A percentile compares a stretch with the other conserved stretches of the same genome.
Conservation (phyloP, 1,140 invertebrate genomes). For the Drosophila eugracilis region DNA sequence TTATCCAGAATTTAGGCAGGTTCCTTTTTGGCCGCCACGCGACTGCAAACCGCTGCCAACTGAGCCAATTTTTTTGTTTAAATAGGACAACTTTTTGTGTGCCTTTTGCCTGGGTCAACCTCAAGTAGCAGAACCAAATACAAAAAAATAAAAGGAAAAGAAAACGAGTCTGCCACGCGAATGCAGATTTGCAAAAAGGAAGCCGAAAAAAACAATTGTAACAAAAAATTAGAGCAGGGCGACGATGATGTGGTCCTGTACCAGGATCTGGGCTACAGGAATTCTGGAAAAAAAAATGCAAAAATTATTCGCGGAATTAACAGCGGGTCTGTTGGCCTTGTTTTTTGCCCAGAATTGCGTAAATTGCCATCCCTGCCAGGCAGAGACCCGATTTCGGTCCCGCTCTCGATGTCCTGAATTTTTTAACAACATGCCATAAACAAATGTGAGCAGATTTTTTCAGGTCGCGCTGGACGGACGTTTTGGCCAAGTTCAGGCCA, state of each 20-base stretch:
- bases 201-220: constrained; percentile 59
- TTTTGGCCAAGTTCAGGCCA: too few relatives aligned
- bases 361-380: constrained; percentile 25
- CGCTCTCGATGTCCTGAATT: constrained; percentile 74
- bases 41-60: constrained; percentile 15
- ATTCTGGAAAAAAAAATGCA: constrained; percentile 47
- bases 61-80: constrained; percentile 58
- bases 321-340: constrained; percentile 57
- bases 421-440: constrained; percentile 73
- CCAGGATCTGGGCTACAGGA: constrained; percentile 15
- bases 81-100: constrained; percentile 48
- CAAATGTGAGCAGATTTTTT: constrained; percentile 58
- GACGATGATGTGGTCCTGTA: constrained; percentile 17
- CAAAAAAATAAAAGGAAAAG: constrained; percentile 5
- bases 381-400: not conserved
- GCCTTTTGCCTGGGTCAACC: constrained; percentile 46
- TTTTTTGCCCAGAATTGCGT: constrained; percentile 64
- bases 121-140: constrained; percentile 34
- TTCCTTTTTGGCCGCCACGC: constrained; percentile 27
- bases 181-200: constrained; percentile 43
- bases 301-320: constrained; percentile 50
- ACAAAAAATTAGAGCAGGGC: constrained; percentile 61
- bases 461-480: constrained; percentile 4
- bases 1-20: constrained; percentile 3
- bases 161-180: constrained; percentile 22